phyloP scores from a whole-genome alignment of 2,888 invertebrate genomes.

The Brachyptera risi region DNA sequence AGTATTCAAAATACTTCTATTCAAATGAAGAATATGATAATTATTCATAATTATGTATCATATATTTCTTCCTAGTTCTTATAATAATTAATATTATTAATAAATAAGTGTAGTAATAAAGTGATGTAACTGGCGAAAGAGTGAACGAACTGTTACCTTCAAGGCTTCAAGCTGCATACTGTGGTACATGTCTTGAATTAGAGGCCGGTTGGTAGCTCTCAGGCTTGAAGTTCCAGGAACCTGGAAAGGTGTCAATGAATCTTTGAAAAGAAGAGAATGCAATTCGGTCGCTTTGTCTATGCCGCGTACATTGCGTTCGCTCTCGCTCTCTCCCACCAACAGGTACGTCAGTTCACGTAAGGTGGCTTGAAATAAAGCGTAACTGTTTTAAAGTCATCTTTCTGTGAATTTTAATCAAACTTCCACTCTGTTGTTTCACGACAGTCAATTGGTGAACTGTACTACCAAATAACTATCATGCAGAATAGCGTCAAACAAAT shows the following conservation, averaged over 20 bases:
- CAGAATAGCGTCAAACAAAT: too few species aligned
- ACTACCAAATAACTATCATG: conserved; percentile 12
- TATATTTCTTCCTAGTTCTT: too few species aligned
- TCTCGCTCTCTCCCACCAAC: neutral
- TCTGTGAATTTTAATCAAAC: conserved; percentile 32
- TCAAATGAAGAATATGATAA: too few species aligned
- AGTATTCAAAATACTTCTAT: too few species aligned
- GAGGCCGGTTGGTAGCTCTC: neutral
- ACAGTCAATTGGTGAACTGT: conserved; percentile 7
- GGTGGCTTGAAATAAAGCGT: conserved; percentile 18
- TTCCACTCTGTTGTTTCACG: neutral
- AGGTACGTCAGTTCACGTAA: neutral
- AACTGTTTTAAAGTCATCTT: conserved; percentile 29
- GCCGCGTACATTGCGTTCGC: neutral
- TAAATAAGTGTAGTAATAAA: too few species aligned
- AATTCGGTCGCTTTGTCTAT: neutral
- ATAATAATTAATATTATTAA: too few species aligned
- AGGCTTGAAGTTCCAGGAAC: neutral
- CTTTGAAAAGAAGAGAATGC: conserved; percentile 1
- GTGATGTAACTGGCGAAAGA: too few species aligned
- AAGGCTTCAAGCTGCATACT: too few species aligned
- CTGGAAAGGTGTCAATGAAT: neutral
- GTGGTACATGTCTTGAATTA: too few species aligned
- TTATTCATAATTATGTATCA: too few species aligned
- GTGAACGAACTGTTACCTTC: too few species aligned